Evolutionary conservation across 2,797 vertebrate species (phyloP), one percentile per base, ranked within the genome.

Genomic region (Danio jaintianensis): DNA sequence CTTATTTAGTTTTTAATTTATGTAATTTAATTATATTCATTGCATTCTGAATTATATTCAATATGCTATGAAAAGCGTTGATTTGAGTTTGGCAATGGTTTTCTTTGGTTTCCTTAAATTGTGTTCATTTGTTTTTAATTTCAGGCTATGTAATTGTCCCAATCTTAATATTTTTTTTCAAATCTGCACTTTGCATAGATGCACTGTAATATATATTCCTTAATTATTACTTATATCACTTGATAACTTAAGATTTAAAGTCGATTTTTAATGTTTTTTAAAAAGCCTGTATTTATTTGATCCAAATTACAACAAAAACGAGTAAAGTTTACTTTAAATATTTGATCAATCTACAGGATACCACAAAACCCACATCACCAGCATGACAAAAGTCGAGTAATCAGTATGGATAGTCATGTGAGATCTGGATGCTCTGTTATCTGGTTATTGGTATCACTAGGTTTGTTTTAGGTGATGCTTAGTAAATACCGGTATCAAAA

Each of bases 381-480:
- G 22, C 63, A 29, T 22, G 18, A 7, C n/a, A 66, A 63, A 8
- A 58, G 18, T 47, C 16, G 13, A 55, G 56, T 40, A 42, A 47
- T 38, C 5, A 2, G 4, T 18, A 29, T 22, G 55, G 2, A 42
- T 20, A 55, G n/a, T 20, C 10, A 40, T 38, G 13, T 42, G 10
- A 47, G 15, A 9, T 58, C 18, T 16, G 6, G 11, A 45, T 5
- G 3, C 16, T 48, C 16, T 10, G 45, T 62, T 75, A 36, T 50
- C 47, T 52, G 45, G 16, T 75, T 52, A 40, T 52, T 13, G 47
- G 22, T 40, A 40, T 38, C 58, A 36, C 13, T 8, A 55, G 13
- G 5, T n/a, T 73, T 59, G 20, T 72, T 42, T 75, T 50, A 16
- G 12, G 20, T n/a, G 62, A 75, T 52, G n/a, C 9, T 43, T 53